Percentiles rank a stretch among this genome's conserved stretches.
These are phyloP conservation scores for Pampusana beccarii DNA, from an alignment of 2,113 vertebrate genomes.

Conservation along the genomic window DNA sequence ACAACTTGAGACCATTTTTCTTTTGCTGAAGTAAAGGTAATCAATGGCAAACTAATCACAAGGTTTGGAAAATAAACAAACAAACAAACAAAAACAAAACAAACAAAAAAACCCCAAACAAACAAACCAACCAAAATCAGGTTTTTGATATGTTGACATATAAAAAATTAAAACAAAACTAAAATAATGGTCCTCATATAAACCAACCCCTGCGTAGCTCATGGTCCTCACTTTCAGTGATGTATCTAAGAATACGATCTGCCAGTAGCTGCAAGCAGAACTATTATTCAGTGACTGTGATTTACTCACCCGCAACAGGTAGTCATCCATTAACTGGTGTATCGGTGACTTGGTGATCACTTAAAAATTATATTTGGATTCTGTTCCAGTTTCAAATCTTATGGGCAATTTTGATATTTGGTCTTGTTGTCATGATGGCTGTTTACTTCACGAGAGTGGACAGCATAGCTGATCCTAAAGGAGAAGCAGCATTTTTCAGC, in stretches of 20 bases:
- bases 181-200: background rate
- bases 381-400: constrained; percentile 24
- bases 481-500: background rate
- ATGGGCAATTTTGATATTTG: background rate
- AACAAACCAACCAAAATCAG: no score
- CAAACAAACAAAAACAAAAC: no score
- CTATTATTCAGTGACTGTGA: background rate
- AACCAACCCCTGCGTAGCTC: background rate
- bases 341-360: background rate
- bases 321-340: background rate
- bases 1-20: background rate
- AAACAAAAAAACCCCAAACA: no score
- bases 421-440: background rate
- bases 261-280: background rate
- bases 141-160: background rate
- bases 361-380: background rate
- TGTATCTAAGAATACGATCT: background rate
- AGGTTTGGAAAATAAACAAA: background rate
- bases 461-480: background rate
- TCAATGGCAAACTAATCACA: background rate
- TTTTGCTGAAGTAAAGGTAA: background rate
- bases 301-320: background rate
- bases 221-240: background rate
- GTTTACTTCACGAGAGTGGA: background rate
- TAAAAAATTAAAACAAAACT: background rate